These are phyloP conservation scores for Acridotheres tristis DNA, from an alignment of 2,797 vertebrate genomes.

Conservation along the genomic window DNA sequence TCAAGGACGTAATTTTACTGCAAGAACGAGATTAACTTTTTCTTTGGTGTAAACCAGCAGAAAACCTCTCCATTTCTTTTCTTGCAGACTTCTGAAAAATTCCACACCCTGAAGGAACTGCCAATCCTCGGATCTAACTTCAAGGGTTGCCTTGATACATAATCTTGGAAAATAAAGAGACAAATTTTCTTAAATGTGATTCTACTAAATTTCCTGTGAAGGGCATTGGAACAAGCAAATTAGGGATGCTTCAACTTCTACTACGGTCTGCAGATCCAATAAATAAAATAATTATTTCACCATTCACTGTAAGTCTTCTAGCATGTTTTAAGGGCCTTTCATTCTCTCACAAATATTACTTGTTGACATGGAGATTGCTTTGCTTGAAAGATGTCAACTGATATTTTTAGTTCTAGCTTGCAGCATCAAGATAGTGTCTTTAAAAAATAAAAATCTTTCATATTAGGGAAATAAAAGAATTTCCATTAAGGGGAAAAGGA, in stretches of 20 bases:
- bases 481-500: background rate
- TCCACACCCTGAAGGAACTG: background rate
- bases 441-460: background rate
- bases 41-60: background rate
- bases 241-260: background rate
- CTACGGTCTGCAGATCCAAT: background rate
- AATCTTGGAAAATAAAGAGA: background rate
- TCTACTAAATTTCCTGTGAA: background rate
- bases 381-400: background rate
- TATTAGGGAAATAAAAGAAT: background rate
- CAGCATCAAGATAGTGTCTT: background rate
- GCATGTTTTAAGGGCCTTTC: background rate
- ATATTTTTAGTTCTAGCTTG: background rate
- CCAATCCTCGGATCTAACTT: background rate
- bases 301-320: background rate
- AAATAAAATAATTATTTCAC: background rate
- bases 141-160: background rate
- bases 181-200: background rate
- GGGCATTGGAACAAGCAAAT: background rate
- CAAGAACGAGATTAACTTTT: background rate
- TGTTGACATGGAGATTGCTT: slow-evolving; percentile 3
- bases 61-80: background rate
- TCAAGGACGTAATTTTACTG: background rate
- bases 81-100: background rate
- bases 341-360: slow-evolving; percentile 5